Base-by-base conservation (phyloP, 2,797 vertebrate genomes). In the Momotus momota region DNA sequence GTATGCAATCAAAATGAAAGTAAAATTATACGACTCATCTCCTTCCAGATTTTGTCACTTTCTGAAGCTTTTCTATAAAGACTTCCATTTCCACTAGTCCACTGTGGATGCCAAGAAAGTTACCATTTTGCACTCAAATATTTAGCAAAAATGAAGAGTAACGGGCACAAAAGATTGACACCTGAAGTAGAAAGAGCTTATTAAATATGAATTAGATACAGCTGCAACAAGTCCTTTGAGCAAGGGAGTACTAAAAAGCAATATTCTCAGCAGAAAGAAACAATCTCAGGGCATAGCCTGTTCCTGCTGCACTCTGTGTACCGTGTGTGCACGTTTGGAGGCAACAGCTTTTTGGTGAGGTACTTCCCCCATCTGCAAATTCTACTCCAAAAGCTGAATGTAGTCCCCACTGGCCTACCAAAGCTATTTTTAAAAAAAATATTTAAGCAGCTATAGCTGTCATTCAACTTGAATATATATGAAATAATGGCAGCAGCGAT, bases 201-300 rank as follows among this genome's bases (percentile, higher is more conserved):
- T 96, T 96, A 96, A 97, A 96, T 92, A 92, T 60, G 88, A 89
- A 95, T 97, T 97, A 86, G 88, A 93, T 79, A 94, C 91, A 97
- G 93, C 43, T 85, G 73, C 91, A 91, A 91, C 66, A 93, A 86
- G 95, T 94, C 48, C 51, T 91, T 54, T 86, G 71, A 83, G 64
- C 33, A 95, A 92, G 40, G 43, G 18, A 93, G 46, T 41, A 93
- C 95, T 22, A 94, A 91, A 96, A 96, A 82, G 79, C 92, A 83
- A 78, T 38, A 81, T 90, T 90, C 61, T 67, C 41, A 91, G 88
- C 61, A 91, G 94, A 82, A 29, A 40, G 65, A 92, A 95, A 84
- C 73, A 85, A 85, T 58, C 94, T 90, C 58, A 29, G 8, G 25
- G 81, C 86, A 92, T 14, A 90, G 85, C 45, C 62, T 0, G 0